Percentiles rank a stretch among this genome's conserved stretches.
Conservation (phyloP, 2,113 vertebrate genomes). For the Platycercus adscitus region DNA sequence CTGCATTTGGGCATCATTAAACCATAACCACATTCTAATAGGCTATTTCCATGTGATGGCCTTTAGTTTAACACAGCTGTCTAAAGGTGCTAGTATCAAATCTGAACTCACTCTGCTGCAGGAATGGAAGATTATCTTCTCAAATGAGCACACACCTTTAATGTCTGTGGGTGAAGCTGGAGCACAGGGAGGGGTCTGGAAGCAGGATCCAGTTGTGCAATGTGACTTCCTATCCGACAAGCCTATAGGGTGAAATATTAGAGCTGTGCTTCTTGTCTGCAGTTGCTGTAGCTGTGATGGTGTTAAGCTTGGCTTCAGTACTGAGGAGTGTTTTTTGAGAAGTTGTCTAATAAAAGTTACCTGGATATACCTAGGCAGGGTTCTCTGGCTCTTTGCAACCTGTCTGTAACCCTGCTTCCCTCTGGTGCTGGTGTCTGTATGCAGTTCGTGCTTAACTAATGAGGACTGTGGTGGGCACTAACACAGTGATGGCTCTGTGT, state of each 20-base stretch:
- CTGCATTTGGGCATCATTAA: accelerated
- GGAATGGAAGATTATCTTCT: background rate
- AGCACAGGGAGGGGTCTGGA: background rate
- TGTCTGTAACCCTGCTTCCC: background rate
- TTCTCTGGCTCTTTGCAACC: background rate
- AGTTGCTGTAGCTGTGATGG: background rate
- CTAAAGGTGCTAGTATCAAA: background rate
- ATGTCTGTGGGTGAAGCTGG: background rate
- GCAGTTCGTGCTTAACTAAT: background rate
- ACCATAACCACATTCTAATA: accelerated
- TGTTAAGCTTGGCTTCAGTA: accelerated
- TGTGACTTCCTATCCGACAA: background rate
- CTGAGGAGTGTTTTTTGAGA: background rate
- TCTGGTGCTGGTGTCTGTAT: accelerated
- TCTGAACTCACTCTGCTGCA: accelerated
- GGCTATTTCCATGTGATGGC: background rate
- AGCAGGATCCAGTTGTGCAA: background rate
- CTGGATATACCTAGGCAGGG: accelerated
- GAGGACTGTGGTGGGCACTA: background rate
- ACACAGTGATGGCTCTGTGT: background rate
- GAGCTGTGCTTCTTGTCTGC: background rate
- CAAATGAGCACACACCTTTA: accelerated
- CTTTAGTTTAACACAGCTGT: background rate
- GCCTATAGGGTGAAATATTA: background rate
- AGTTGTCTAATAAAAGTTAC: background rate